Evolutionary conservation across 1,140 invertebrate species (phyloP).

Genomic region (Drosophila seguyi): DNA sequence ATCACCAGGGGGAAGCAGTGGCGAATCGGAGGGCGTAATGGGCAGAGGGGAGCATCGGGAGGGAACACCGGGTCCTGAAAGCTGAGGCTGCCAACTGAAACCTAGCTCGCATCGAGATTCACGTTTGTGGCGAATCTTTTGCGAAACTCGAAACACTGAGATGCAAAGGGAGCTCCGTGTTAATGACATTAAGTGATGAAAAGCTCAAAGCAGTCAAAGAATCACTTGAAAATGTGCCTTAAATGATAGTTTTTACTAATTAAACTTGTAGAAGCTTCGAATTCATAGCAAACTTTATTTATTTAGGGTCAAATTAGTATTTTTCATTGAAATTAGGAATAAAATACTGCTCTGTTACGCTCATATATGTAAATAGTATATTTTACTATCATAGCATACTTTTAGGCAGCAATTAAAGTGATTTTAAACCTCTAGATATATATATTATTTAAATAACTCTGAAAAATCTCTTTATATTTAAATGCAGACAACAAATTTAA

Average conservation of each 20-base stretch:
- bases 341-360: too few relatives aligned
- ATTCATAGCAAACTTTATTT: too few relatives aligned
- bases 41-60: neutral
- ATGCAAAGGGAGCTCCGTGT: neutral
- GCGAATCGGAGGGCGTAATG: conserved; percentile 2
- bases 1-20: conserved; percentile 52
- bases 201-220: too few relatives aligned
- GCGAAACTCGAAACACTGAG: conserved; percentile 9
- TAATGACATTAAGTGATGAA: neutral
- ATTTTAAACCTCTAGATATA: neutral
- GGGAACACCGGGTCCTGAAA: conserved; percentile 4
- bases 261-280: neutral
- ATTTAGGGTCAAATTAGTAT: too few relatives aligned
- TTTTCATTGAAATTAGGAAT: too few relatives aligned
- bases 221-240: neutral
- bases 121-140: conserved; percentile 71
- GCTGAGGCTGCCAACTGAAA: conserved; percentile 31
- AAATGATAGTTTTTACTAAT: neutral
- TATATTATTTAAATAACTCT: neutral
- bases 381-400: neutral
- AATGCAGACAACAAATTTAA: neutral
- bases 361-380: neutral
- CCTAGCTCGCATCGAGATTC: conserved; percentile 45
- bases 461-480: neutral
- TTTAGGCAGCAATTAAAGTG: neutral